Conservation (phyloP, 53 echinoderm and acorn worm genomes). For the Holothuria scabra region DNA sequence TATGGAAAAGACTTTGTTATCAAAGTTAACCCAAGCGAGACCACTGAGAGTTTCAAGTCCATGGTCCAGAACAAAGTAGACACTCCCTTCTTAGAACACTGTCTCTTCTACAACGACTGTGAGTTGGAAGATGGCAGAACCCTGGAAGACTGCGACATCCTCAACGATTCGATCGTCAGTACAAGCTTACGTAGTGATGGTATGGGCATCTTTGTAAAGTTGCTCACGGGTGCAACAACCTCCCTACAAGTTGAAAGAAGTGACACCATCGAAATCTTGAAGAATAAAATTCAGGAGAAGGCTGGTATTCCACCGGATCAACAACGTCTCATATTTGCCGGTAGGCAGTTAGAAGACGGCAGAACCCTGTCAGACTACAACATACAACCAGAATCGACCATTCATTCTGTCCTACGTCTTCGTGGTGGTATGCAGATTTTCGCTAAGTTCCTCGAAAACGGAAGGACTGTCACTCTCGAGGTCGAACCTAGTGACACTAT, state of each 20-base stretch:
- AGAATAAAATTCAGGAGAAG: too few species aligned
- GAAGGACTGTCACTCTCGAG: background rate
- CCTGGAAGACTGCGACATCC: background rate
- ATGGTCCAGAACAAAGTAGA: constrained; percentile 90
- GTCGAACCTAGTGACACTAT: too few species aligned
- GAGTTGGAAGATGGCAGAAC: constrained; percentile 20
- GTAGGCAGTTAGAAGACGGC: constrained; percentile 31
- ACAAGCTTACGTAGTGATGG: background rate
- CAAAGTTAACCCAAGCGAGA: constrained; percentile 84
- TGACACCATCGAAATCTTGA: too few species aligned
- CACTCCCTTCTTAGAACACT: constrained; percentile 31
- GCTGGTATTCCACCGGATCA: too few species aligned
- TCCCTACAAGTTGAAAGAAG: background rate
- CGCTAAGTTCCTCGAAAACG: constrained; percentile 46
- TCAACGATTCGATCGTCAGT: background rate
- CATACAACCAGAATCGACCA: constrained; percentile 31
- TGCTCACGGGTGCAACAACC: constrained; percentile 8
- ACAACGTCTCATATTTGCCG: constrained; percentile 28
- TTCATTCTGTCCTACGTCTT: constrained; percentile 60
- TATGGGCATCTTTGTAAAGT: constrained; percentile 12
- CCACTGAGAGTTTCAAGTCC: constrained; percentile 85
- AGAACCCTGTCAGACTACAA: constrained; percentile 30
- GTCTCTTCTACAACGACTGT: constrained; percentile 35
- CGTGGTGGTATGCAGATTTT: too few species aligned
- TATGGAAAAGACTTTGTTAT: constrained; percentile 74